Evolutionary conservation across 2,888 invertebrate genomes (phyloP).

Genomic region (Tenodera sinensis): DNA sequence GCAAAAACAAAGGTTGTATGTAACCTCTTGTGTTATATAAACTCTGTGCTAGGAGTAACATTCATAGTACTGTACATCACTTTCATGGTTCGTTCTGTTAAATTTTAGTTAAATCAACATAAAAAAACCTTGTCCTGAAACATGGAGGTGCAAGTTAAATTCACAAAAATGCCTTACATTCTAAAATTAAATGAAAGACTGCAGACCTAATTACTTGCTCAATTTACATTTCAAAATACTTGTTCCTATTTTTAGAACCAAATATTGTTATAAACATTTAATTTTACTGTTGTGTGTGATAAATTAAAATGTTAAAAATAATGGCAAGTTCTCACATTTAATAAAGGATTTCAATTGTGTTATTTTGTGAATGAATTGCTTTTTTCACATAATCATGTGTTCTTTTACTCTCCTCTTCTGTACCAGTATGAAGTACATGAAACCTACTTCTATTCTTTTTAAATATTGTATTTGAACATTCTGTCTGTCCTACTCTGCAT

Average conservation of each 20-base stretch:
- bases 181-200: neutral
- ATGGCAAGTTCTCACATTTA: neutral
- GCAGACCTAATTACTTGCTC: neutral
- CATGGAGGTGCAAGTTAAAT: neutral
- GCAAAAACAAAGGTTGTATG: no score
- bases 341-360: neutral
- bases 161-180: neutral
- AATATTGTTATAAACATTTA: neutral
- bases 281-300: neutral
- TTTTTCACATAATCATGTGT: neutral
- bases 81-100: no score
- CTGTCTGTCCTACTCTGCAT: no score
- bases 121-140: no score
- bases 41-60: no score
- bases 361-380: neutral
- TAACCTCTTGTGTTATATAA: no score
- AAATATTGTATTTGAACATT: no score
- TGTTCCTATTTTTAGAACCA: neutral
- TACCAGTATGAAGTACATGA: no score
- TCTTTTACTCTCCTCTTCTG: no score
- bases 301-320: neutral
- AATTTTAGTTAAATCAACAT: no score
- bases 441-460: no score
- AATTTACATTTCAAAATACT: neutral
- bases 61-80: no score